These are phyloP conservation scores for Enteromius paludinosus DNA, from an alignment of 2,797 vertebrate genomes.

Conservation along the genomic window DNA sequence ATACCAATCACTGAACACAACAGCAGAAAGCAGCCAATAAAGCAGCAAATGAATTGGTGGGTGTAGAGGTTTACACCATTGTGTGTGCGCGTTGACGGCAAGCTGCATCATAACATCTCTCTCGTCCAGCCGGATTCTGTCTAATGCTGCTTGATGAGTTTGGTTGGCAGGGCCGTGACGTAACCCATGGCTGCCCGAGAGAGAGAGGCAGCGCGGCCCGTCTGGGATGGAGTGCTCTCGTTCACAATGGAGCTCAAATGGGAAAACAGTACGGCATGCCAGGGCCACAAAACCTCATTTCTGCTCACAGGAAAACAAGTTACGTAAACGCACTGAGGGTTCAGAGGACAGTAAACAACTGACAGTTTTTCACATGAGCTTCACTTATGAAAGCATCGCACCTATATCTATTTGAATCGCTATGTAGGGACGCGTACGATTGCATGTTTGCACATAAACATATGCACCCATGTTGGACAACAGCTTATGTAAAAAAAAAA, in stretches of 20 bases:
- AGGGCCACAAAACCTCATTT: constrained; percentile 50
- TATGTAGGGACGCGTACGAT: constrained; percentile 18
- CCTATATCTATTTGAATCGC: constrained; percentile 1
- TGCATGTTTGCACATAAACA: constrained; percentile 20
- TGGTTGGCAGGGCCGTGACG: constrained; percentile 42
- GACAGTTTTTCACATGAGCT: constrained; percentile 35
- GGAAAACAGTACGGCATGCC: constrained; percentile 52
- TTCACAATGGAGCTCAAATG: constrained; percentile 55
- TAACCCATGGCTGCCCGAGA: constrained; percentile 27
- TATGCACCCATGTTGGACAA: background rate
- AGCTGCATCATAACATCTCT: constrained; percentile 36
- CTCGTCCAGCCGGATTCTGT: constrained; percentile 36
- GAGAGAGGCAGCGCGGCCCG: constrained; percentile 18
- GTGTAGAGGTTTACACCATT: constrained; percentile 23
- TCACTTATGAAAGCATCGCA: background rate
- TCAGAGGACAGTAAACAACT: constrained; percentile 37
- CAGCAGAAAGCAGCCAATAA: constrained; percentile 36
- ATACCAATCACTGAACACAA: constrained; percentile 36
- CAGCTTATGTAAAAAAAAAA: constrained; percentile 44
- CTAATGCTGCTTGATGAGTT: constrained; percentile 49
- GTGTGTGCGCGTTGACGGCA: constrained; percentile 37
- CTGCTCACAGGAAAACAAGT: constrained; percentile 56
- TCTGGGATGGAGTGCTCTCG: constrained; percentile 35
- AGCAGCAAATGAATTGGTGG: constrained; percentile 37
- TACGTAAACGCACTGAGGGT: constrained; percentile 57